A percentile compares a stretch with the other conserved stretches of the same genome.
Evolutionary conservation across 2,888 invertebrate genomes (phyloP).

Genomic region (Cryptophagus acutangulus): DNA sequence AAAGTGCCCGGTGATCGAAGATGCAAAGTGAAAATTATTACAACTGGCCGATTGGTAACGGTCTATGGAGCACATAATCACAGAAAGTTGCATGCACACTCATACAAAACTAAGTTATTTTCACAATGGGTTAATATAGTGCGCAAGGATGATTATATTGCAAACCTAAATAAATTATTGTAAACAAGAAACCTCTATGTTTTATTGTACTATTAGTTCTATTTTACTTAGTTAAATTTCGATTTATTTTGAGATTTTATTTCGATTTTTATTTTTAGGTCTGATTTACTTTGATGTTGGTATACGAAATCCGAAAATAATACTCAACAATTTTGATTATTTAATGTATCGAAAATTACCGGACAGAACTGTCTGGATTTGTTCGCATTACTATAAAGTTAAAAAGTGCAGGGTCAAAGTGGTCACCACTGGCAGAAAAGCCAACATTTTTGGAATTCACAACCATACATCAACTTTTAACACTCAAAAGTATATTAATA

Average conservation of each 20-base stretch:
- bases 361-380: slow-evolving; percentile 30
- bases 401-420: slow-evolving; percentile 29
- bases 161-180: too few species aligned
- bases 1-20: too few species aligned
- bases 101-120: too few species aligned
- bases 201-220: too few species aligned
- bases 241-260: neutral
- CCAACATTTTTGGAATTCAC: slow-evolving; percentile 23
- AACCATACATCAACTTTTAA: slow-evolving; percentile 21
- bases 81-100: too few species aligned
- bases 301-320: slow-evolving; percentile 33
- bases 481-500: slow-evolving; percentile 23
- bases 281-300: slow-evolving; percentile 32
- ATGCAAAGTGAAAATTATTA: slow-evolving; percentile 32
- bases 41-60: slow-evolving; percentile 31
- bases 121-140: too few species aligned
- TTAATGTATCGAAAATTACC: slow-evolving; percentile 26
- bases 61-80: slow-evolving; percentile 32
- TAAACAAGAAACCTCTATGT: too few species aligned
- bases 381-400: slow-evolving; percentile 31
- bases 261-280: slow-evolving; percentile 22
- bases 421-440: slow-evolving; percentile 28
- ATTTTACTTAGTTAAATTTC: slow-evolving; percentile 7
- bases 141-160: too few species aligned
- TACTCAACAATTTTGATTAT: slow-evolving; percentile 29